phyloP scores from a whole-genome alignment of 2,113 vertebrate genomes.

The Pseudonaja textilis region DNA sequence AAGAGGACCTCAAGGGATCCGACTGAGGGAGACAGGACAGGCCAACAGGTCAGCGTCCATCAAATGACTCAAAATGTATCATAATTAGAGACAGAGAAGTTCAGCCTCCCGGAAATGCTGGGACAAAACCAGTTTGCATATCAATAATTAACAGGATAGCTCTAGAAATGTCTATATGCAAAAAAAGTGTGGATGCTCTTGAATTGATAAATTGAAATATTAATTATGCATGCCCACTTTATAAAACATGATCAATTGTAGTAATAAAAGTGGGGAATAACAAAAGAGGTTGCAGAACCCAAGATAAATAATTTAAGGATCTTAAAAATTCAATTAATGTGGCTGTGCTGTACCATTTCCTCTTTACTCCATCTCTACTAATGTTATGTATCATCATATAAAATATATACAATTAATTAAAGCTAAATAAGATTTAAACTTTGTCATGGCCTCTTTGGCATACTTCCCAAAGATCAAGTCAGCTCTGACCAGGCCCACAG shows the following conservation, averaged over 20 bases:
- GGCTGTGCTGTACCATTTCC: constrained; percentile 47
- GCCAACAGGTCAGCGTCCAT: not conserved
- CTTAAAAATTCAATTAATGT: constrained; percentile 19
- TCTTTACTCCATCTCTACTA: constrained; percentile 11
- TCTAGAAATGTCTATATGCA: not conserved
- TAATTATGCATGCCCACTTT: not conserved
- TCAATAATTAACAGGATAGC: not conserved
- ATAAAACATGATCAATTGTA: not conserved
- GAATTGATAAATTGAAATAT: not conserved
- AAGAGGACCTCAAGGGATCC: not conserved
- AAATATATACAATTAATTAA: not conserved
- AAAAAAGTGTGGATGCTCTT: not conserved
- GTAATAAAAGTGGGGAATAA: not conserved
- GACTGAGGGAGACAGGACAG: not conserved
- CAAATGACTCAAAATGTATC: not conserved
- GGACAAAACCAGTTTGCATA: not conserved
- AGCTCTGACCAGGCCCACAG: not conserved
- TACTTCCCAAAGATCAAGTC: not conserved
- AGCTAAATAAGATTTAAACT: not conserved
- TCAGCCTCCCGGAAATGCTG: not conserved
- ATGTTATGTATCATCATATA: not conserved
- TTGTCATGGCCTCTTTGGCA: not conserved
- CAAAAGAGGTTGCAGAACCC: not conserved
- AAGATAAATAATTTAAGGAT: constrained; percentile 18
- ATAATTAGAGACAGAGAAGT: not conserved